Conservation (phyloP, 2,888 invertebrate species). For the Vanessa cardui region DNA sequence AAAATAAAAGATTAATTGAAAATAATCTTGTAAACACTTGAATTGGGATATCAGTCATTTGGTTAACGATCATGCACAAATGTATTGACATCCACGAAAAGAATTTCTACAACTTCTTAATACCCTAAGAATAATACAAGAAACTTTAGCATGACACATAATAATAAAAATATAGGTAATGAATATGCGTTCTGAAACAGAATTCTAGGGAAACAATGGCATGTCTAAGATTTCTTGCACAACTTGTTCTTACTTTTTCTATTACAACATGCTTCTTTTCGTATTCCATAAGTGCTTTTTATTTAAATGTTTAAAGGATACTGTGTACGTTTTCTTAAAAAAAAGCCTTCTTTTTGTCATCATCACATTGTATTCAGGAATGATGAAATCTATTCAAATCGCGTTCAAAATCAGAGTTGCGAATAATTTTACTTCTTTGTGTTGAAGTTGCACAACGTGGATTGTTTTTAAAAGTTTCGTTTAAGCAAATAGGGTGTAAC, state of each 20-base stretch:
- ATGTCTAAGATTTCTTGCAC: background rate
- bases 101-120: no score
- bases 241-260: slow-evolving; percentile 6
- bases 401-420: slow-evolving; percentile 38
- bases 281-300: slow-evolving; percentile 18
- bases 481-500: slow-evolving; percentile 64
- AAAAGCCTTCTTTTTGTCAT: slow-evolving; percentile 7
- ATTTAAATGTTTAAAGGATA: slow-evolving; percentile 22
- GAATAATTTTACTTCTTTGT: slow-evolving; percentile 39
- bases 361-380: slow-evolving; percentile 25
- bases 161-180: background rate
- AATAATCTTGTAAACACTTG: no score
- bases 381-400: slow-evolving; percentile 34
- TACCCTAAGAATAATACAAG: no score
- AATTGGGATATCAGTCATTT: no score
- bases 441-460: slow-evolving; percentile 50
- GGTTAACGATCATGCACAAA: no score
- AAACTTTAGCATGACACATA: background rate
- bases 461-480: slow-evolving; percentile 65
- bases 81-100: no score
- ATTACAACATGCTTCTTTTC: slow-evolving; percentile 11
- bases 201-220: background rate
- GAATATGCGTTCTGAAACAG: background rate
- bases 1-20: no score
- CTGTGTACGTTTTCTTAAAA: slow-evolving; percentile 14